Evolutionary conservation across 2,888 invertebrate species (phyloP).

Genomic region (Entomobrya multifasciata): DNA sequence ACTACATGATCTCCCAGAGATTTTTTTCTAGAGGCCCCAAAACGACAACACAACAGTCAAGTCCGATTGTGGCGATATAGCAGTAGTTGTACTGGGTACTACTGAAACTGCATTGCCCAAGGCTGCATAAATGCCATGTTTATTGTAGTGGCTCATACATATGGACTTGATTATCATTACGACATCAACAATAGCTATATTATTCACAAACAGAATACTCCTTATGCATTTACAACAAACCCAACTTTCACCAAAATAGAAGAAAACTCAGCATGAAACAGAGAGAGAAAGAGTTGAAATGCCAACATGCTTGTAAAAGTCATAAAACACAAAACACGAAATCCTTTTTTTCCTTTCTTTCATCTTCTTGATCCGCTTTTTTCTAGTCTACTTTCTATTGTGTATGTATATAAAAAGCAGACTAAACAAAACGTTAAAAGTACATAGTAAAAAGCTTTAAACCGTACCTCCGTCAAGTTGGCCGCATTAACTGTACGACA

Average conservation of each 20-base stretch:
- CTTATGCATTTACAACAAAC: not conserved
- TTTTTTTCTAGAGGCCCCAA: not conserved
- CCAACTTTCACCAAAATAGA: not conserved
- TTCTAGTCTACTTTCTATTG: too few relatives aligned
- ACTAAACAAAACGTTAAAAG: too few relatives aligned
- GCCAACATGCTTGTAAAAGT: conserved; percentile 2
- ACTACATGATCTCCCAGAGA: not conserved
- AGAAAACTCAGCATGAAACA: not conserved
- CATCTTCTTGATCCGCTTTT: not conserved
- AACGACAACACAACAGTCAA: not conserved
- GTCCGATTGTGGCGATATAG: too few relatives aligned
- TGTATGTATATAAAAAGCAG: too few relatives aligned
- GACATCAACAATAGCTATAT: not conserved
- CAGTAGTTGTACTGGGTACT: not conserved
- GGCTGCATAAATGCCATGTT: not conserved
- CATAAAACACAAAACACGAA: not conserved
- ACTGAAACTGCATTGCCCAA: conserved; percentile 21
- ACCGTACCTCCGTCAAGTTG: too few relatives aligned
- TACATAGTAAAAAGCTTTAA: too few relatives aligned
- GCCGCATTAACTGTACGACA: too few relatives aligned
- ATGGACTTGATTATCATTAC: conserved; percentile 32
- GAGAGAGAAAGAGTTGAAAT: not conserved
- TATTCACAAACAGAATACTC: not conserved
- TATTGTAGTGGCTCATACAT: not conserved
- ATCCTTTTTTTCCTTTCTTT: not conserved